phyloP scores from a whole-genome alignment of 1,140 invertebrate genomes.

The Drosophila fuyamai region DNA sequence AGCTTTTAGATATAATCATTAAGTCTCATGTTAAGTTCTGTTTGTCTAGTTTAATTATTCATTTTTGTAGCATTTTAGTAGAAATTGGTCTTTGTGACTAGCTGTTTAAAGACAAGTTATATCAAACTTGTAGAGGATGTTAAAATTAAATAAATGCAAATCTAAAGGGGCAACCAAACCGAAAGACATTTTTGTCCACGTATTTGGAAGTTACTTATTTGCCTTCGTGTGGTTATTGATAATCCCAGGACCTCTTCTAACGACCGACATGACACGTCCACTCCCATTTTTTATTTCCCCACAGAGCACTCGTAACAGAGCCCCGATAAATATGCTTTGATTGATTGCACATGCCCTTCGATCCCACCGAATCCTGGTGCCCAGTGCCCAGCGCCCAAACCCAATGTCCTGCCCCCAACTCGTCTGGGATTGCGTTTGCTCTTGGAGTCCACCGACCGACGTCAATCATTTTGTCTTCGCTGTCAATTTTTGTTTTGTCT shows the following conservation, averaged over 20 bases:
- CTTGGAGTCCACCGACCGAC: constrained; percentile 35
- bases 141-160: background rate
- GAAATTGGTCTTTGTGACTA: too few species aligned
- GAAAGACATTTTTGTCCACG: background rate
- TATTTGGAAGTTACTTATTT: constrained; percentile 20
- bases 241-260: constrained; percentile 84
- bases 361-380: background rate
- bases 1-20: too few species aligned
- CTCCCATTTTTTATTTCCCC: constrained; percentile 62
- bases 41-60: too few species aligned
- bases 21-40: too few species aligned
- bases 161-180: background rate
- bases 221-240: constrained; percentile 18
- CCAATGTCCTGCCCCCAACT: background rate
- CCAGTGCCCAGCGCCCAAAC: background rate
- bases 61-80: too few species aligned
- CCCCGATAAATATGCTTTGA: constrained; percentile 57
- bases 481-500: constrained; percentile 56
- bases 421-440: constrained; percentile 44
- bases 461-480: constrained; percentile 75
- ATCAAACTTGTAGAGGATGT: background rate
- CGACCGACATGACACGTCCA: constrained; percentile 88
- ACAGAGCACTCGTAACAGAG: constrained; percentile 12
- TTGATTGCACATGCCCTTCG: constrained; percentile 48
- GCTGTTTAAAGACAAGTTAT: too few species aligned